These are phyloP conservation scores for Ariolimax columbianus DNA, from an alignment of 2,888 invertebrate genomes.

Conservation along the genomic window DNA sequence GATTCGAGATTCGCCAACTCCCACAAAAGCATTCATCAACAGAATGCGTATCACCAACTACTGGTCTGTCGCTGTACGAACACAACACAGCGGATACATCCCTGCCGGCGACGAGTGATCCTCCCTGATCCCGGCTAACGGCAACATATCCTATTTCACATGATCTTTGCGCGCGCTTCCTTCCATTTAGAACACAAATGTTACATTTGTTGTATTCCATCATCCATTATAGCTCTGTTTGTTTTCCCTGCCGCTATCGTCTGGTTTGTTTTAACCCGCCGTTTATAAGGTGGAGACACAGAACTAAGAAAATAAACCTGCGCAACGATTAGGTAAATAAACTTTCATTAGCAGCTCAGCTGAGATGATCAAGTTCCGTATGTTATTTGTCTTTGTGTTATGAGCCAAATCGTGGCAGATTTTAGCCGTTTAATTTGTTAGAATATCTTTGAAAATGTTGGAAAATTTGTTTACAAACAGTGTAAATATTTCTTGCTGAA, in stretches of 20 bases:
- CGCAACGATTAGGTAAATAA: not conserved
- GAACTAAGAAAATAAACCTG: conserved; percentile 28
- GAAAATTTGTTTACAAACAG: no score
- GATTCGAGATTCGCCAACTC: not conserved
- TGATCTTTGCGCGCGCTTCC: conserved; percentile 1
- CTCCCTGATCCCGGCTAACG: not conserved
- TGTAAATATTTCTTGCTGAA: no score
- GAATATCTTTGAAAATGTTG: no score
- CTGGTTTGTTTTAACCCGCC: not conserved
- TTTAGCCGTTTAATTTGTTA: not conserved
- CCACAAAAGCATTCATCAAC: not conserved
- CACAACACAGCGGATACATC: not conserved
- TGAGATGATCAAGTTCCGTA: not conserved
- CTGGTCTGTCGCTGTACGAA: not conserved
- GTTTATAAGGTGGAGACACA: not conserved
- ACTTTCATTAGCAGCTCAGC: not conserved
- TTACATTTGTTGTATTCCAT: conserved; percentile 4
- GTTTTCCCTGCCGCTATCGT: not conserved
- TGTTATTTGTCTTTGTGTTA: not conserved
- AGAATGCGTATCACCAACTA: not conserved
- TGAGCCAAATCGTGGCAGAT: not conserved
- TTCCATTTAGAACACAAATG: not conserved
- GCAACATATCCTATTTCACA: conserved; percentile 6
- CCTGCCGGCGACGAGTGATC: not conserved
- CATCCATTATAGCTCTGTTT: not conserved